Evolutionary conservation across 2,797 vertebrate species (phyloP).

Genomic region (Gila robusta): DNA sequence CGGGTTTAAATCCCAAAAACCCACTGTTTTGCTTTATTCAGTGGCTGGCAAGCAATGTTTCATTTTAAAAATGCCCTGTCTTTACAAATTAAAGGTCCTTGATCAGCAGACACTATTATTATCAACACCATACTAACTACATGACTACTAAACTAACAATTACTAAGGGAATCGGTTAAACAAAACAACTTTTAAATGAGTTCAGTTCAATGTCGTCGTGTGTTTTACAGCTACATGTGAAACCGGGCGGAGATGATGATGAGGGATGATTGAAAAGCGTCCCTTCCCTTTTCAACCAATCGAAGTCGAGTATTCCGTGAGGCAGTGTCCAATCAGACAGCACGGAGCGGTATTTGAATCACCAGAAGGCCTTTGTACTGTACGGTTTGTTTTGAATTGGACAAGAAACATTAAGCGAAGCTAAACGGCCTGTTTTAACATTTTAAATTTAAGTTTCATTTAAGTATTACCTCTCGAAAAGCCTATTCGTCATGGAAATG

Average conservation of each 20-base stretch:
- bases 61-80: not conserved
- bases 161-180: not conserved
- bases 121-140: not conserved
- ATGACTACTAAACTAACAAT: not conserved
- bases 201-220: not conserved
- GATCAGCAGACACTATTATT: not conserved
- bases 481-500: conserved; percentile 41
- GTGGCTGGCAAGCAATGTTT: not conserved
- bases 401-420: not conserved
- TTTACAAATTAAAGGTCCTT: not conserved
- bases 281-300: conserved; percentile 33
- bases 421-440: not conserved
- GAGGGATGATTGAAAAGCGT: not conserved
- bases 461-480: no score
- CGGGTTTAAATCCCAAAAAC: no score
- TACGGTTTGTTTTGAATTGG: conserved; percentile 1
- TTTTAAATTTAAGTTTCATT: not conserved
- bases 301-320: not conserved
- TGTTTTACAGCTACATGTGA: not conserved
- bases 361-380: not conserved
- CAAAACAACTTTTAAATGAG: not conserved
- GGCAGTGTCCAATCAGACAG: conserved; percentile 49
- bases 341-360: conserved; percentile 64
- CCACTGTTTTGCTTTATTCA: not conserved
- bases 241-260: not conserved